Evolutionary conservation across 1,140 invertebrate species (phyloP).

Genomic region (Teleopsis dalmanni): DNA sequence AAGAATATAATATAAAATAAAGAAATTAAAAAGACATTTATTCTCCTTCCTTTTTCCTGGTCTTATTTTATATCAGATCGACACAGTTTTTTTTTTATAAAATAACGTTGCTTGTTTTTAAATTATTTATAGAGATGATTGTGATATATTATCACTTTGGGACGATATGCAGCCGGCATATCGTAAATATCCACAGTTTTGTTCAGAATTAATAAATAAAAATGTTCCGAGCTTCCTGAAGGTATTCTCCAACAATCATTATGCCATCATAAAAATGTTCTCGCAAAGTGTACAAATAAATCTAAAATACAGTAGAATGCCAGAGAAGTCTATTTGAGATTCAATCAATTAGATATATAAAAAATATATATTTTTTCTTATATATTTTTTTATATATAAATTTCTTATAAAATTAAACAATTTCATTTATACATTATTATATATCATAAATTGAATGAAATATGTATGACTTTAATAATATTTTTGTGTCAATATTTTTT

Average conservation of each 20-base stretch:
- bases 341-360: not conserved
- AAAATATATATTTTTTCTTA: too few species aligned
- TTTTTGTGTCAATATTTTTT: too few species aligned
- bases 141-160: slow-evolving; percentile 38
- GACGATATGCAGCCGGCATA: slow-evolving; percentile 39
- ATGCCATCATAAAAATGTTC: slow-evolving; percentile 42
- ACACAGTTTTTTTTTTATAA: too few species aligned
- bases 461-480: too few species aligned
- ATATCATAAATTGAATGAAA: not conserved
- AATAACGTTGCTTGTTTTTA: too few species aligned
- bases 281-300: slow-evolving; percentile 43
- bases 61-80: too few species aligned
- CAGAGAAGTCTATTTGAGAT: slow-evolving; percentile 31
- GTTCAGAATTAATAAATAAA: slow-evolving; percentile 36
- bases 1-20: too few species aligned
- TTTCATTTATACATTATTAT: not conserved
- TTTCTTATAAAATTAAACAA: not conserved
- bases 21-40: too few species aligned
- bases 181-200: slow-evolving; percentile 40
- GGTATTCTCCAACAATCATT: slow-evolving; percentile 37
- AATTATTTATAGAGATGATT: slow-evolving; percentile 28
- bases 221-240: slow-evolving; percentile 40
- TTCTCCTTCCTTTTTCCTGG: too few species aligned
- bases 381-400: not conserved
- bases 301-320: slow-evolving; percentile 39